These are phyloP conservation scores for Botia kubotai DNA, from an alignment of 2,797 vertebrate genomes.

Conservation along the genomic window DNA sequence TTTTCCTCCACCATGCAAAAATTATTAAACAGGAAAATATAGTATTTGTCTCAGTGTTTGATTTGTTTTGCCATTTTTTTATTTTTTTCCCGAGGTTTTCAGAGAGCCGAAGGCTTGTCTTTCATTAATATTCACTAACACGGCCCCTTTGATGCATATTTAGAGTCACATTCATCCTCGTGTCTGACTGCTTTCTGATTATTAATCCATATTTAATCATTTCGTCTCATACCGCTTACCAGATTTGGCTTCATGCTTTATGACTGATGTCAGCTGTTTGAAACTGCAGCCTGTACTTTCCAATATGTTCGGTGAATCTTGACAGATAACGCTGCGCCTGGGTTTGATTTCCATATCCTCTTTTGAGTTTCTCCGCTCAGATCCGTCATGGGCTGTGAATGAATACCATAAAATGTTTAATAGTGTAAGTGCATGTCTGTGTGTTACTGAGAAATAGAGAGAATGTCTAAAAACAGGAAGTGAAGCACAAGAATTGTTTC, in stretches of 20 bases:
- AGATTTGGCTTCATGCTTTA: slow-evolving; percentile 48
- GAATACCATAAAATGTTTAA: slow-evolving; percentile 63
- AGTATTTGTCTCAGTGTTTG: slow-evolving; percentile 67
- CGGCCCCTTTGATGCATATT: slow-evolving; percentile 48
- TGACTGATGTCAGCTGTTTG: slow-evolving; percentile 36
- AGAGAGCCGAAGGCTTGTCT: slow-evolving; percentile 60
- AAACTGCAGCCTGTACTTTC: slow-evolving; percentile 51
- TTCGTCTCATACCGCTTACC: slow-evolving; percentile 33
- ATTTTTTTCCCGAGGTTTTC: slow-evolving; percentile 63
- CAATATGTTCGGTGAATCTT: slow-evolving; percentile 64
- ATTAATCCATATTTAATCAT: slow-evolving; percentile 58
- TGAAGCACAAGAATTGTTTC: slow-evolving; percentile 73
- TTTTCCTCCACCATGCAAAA: slow-evolving; percentile 73
- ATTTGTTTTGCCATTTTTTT: slow-evolving; percentile 63
- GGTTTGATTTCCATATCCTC: slow-evolving; percentile 44
- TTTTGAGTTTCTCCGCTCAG: slow-evolving; percentile 55
- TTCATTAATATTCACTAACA: slow-evolving; percentile 53
- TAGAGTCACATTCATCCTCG: slow-evolving; percentile 51
- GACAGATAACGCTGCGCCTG: slow-evolving; percentile 44
- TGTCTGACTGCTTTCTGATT: slow-evolving; percentile 65
- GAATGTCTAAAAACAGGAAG: slow-evolving; percentile 67
- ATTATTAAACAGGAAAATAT: slow-evolving; percentile 74
- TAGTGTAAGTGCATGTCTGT: slow-evolving; percentile 40
- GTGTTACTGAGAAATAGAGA: slow-evolving; percentile 61
- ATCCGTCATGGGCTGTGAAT: slow-evolving; percentile 60